A percentile compares a stretch with the other conserved stretches of the same genome.
Evolutionary conservation across 2,888 invertebrate species (phyloP).

Genomic region (Tribolium freemani): DNA sequence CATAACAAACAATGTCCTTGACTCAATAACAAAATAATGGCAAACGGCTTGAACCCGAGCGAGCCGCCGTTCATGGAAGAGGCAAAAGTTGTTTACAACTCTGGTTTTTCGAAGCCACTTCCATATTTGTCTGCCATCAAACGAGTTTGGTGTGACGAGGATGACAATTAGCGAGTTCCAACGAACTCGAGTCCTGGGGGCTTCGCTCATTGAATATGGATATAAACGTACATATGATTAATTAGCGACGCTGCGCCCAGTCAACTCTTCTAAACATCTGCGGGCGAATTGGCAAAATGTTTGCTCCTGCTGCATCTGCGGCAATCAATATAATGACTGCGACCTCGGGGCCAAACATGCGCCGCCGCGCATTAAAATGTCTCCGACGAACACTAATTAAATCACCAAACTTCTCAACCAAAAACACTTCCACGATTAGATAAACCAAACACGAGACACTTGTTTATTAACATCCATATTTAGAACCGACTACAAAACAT

Average conservation of each 20-base stretch:
- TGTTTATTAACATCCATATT: conserved; percentile 35
- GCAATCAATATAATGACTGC: conserved; percentile 57
- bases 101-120: conserved; percentile 37
- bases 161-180: conserved; percentile 46
- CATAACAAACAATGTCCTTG: conserved; percentile 15
- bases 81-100: conserved; percentile 37
- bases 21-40: conserved; percentile 32
- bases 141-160: conserved; percentile 41
- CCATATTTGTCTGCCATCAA: conserved; percentile 40
- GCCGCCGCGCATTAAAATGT: conserved; percentile 37
- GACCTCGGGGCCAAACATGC: conserved; percentile 51
- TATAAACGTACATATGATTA: conserved; percentile 38
- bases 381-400: conserved; percentile 22
- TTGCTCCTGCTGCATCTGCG: conserved; percentile 54
- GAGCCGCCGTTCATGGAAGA: conserved; percentile 16
- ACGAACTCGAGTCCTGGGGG: conserved; percentile 37
- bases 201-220: conserved; percentile 40
- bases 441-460: conserved; percentile 28
- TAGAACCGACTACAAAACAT: conserved; percentile 34
- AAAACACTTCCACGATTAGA: conserved; percentile 17
- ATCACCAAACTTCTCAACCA: conserved; percentile 9
- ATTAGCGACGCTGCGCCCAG: conserved; percentile 37
- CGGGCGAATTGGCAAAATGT: conserved; percentile 34
- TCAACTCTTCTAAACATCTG: conserved; percentile 48
- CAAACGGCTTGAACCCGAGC: neutral